Evolutionary conservation across 2,888 invertebrate genomes (phyloP).

Genomic region (Lycocerus yunnanus): DNA sequence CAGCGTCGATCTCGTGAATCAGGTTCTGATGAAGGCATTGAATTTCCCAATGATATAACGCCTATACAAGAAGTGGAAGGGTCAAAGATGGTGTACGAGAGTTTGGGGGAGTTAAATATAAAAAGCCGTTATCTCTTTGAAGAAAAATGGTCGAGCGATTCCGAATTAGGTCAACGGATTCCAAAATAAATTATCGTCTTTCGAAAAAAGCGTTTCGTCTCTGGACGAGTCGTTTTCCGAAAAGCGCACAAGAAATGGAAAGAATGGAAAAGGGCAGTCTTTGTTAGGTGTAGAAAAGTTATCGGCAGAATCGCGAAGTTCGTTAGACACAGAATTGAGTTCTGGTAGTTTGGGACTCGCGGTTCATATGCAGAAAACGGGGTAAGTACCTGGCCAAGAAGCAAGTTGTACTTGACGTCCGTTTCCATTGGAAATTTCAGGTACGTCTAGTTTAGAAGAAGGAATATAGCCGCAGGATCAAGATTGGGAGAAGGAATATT

Average conservation of each 20-base stretch:
- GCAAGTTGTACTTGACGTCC: constrained; percentile 82
- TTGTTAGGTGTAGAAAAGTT: constrained; percentile 50
- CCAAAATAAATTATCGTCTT: constrained; percentile 53
- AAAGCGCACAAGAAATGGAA: constrained; percentile 35
- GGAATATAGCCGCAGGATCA: constrained; percentile 79
- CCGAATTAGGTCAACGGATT: constrained; percentile 51
- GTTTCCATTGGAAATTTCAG: constrained; percentile 83
- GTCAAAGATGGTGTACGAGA: constrained; percentile 29
- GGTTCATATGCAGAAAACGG: constrained; percentile 61
- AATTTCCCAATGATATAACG: constrained; percentile 50
- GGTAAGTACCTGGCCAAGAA: constrained; percentile 64
- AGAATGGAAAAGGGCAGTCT: constrained; percentile 47
- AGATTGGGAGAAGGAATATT: constrained; percentile 58
- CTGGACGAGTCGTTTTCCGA: constrained; percentile 51
- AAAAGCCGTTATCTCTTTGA: constrained; percentile 55
- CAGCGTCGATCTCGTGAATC: constrained; percentile 46
- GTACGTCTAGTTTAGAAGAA: constrained; percentile 85
- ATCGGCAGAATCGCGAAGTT: constrained; percentile 71
- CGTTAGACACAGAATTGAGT: constrained; percentile 76
- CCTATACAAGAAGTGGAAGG: constrained; percentile 45
- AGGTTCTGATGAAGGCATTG: constrained; percentile 41
- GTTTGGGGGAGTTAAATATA: constrained; percentile 36
- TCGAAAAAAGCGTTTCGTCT: constrained; percentile 52
- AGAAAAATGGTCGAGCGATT: constrained; percentile 56
- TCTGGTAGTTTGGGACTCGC: constrained; percentile 76